Conservation (phyloP, 2,888 invertebrate species). For the Drosophila rellima region DNA sequence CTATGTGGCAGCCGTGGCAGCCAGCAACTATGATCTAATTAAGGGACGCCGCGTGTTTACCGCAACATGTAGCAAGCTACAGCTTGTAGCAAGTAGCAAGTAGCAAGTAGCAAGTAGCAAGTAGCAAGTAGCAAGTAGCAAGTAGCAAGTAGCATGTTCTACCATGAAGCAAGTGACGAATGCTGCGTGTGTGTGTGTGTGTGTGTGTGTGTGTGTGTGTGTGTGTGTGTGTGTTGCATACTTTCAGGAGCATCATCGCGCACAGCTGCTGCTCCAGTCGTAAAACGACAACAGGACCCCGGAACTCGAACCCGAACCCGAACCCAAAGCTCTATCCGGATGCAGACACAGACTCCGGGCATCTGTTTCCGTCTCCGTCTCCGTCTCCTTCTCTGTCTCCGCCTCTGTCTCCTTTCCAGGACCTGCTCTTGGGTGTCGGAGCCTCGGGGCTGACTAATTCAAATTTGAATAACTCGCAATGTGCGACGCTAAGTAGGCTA, state of each 20-base stretch:
- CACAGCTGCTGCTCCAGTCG: constrained; percentile 41
- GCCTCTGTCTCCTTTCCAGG: not conserved
- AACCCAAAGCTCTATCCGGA: constrained; percentile 6
- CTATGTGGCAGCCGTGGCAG: constrained; percentile 6
- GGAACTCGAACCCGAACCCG: not conserved
- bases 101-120: constrained; percentile 14
- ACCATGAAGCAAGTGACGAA: constrained; percentile 13
- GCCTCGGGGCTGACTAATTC: constrained; percentile 50
- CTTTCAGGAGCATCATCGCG: constrained; percentile 10
- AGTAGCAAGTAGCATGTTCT: constrained; percentile 9
- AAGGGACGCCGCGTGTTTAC: constrained; percentile 56
- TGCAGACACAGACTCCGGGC: not conserved
- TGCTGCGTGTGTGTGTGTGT: not conserved
- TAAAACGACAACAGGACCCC: constrained; percentile 28
- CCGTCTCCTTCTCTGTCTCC: not conserved
- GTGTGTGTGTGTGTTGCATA: constrained; percentile 30
- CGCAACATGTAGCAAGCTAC: constrained; percentile 62
- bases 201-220: too few species aligned
- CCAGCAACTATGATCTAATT: constrained; percentile 76
- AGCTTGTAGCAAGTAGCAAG: constrained; percentile 12
- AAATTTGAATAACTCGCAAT: constrained; percentile 75
- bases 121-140: constrained; percentile 16
- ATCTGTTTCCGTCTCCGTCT: not conserved
- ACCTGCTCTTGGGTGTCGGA: not conserved
- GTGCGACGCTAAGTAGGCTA: constrained; percentile 71